A percentile compares a stretch with the other conserved stretches of the same genome.
phyloP scores from a whole-genome alignment of 2,888 invertebrate genomes.

The Cyaniris semiargus region DNA sequence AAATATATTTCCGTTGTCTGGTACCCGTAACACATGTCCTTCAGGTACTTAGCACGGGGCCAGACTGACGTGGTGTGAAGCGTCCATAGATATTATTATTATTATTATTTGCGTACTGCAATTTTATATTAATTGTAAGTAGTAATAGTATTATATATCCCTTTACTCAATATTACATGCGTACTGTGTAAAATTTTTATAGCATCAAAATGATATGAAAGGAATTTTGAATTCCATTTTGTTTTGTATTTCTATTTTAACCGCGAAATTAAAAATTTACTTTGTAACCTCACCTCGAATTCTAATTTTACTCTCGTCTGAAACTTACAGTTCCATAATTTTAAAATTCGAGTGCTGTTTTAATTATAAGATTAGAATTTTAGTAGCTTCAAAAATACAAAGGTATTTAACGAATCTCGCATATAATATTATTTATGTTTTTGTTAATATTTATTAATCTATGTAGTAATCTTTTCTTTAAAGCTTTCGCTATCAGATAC shows the following conservation, averaged over 20 bases:
- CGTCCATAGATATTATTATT: too few relatives aligned
- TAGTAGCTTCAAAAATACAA: not conserved
- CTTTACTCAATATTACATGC: not conserved
- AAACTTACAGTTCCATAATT: conserved; percentile 19
- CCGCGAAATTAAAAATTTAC: conserved; percentile 17
- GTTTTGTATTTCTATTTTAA: not conserved
- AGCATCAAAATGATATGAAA: not conserved
- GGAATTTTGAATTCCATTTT: not conserved
- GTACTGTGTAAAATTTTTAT: not conserved
- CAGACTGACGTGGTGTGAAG: too few relatives aligned
- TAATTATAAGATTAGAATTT: not conserved
- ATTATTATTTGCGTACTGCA: not conserved
- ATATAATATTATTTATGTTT: not conserved
- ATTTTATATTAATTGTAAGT: not conserved
- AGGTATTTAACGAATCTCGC: not conserved
- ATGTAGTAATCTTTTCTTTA: too few relatives aligned
- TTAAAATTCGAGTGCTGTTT: conserved; percentile 6
- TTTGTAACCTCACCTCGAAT: conserved; percentile 10
- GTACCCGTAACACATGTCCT: too few relatives aligned
- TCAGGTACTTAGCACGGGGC: too few relatives aligned
- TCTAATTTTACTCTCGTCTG: conserved; percentile 13
- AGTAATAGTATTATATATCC: not conserved
- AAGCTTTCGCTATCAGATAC: not conserved
- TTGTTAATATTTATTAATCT: too few relatives aligned
- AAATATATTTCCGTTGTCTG: too few relatives aligned